Evolutionary conservation across 2,888 invertebrate species (phyloP), one percentile per base, ranked within the genome.

Genomic region (Diarsia mendica): DNA sequence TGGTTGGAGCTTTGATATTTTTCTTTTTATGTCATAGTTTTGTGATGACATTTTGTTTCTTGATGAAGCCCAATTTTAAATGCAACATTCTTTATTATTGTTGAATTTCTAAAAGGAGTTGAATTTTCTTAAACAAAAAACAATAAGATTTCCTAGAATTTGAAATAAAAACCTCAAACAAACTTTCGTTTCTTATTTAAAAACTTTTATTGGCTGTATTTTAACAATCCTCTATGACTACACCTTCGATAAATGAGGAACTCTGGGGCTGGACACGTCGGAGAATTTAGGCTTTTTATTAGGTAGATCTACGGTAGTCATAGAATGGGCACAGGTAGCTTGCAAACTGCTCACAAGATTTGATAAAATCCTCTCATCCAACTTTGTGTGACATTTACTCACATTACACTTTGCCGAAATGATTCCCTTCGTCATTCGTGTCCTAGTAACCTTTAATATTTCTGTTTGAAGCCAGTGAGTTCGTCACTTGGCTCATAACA

Each of bases 361-460:
- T 33, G 6, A 13, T 49, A 33, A 64, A 65, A 28, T 48, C 18
- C 5, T 55, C 33, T 15, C 18, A 13, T 8, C 3, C n/a, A 46
- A n/a, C 0, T 66, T 79, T 18, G 28, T 48, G 44, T 75, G 48
- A 65, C 44, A 75, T 71, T 80, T 72, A 39, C 20, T 63, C 58
- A 5, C 63, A 70, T 8, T 53, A 51, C 33, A 61, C 53, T 61
- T 72, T 58, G 61, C 46, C 33, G 58, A 76, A 80, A 80, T 80
- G 64, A 69, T 69, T 66, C 44, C 46, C 15, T 60, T 81, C 72
- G 61, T 76, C 68, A 81, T 55, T 69, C 49, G 23, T 69, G 75
- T 39, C 61, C 78, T 39, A 84, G 66, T 81, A 74, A 84, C 74
- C 82, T 84, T 84, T 84, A 65, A 67, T 67, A 65, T 46, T 76